Evolutionary conservation across 2,888 invertebrate species (phyloP), one percentile per base, ranked within the genome.

Genomic region (Carterocephalus palaemon): DNA sequence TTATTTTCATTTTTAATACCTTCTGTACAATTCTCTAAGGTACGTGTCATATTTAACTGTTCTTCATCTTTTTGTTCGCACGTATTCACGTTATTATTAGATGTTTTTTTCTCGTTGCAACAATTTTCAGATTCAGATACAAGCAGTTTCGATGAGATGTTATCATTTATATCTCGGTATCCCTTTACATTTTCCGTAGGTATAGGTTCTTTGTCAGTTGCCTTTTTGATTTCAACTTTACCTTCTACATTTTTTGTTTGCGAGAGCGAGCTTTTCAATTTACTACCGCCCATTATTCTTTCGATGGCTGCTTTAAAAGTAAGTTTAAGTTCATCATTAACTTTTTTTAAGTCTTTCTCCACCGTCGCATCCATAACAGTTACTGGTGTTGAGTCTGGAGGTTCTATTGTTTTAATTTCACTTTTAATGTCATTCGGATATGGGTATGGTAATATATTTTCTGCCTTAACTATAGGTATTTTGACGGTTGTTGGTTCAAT

Each of bases 291-390:
- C 38, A 45, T 45, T 2, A 86, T 81, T 59, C 81, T 69, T 15
- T 76, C 68, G 33, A 86, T 66, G 1, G 85, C 86, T 23, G 78
- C 75, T 60, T 75, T 75, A 47, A 86, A 83, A 28, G 75, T 81
- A 1, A 62, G 36, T 54, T 76, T 80, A 6, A 86, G 48, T 55
- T 85, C 80, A 42, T 74, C 74, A 47, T 80, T 80, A 0, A 73
- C 79, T 58, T 73, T 76, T 49, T 74, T 77, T 2, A 84, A 64
- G 48, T 83, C 74, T 20, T 62, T 72, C 36, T 77, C 74, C 8
- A 80, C 64, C 34, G 62, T 67, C 7, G 67, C 62, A 39, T 72
- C 62, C 24, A 57, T 13, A 19, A 40, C 26, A 19, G 42, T 26
- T 3, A 49, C 15, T 15, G 50, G 29, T 7, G 3, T 12, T 13